Evolutionary conservation across 2,797 vertebrate species (phyloP).

Genomic region (Coregonus sp.): DNA sequence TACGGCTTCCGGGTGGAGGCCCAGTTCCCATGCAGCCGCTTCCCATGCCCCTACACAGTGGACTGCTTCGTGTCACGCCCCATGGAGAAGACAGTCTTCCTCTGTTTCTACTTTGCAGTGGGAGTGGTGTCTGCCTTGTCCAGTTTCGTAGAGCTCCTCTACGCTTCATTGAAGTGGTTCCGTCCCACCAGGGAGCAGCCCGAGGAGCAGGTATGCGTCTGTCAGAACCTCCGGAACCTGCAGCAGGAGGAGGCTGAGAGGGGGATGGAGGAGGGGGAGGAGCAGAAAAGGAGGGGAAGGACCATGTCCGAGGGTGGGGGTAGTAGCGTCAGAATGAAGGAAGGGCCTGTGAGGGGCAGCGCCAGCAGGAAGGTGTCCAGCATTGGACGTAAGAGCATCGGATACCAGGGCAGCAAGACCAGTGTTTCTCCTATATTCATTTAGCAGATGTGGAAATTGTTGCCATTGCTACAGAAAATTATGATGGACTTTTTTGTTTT

Average conservation of each 20-base stretch:
- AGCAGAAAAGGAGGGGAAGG: not conserved
- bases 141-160: conserved; percentile 79
- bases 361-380: conserved; percentile 25
- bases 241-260: not conserved
- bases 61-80: conserved; percentile 91
- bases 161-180: conserved; percentile 64
- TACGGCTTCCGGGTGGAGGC: conserved; percentile 87
- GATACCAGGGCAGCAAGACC: conserved; percentile 22
- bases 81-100: conserved; percentile 90
- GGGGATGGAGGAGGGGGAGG: not conserved
- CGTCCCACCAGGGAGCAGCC: not conserved
- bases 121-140: conserved; percentile 81
- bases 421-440: too few species aligned
- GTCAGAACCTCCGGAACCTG: conserved; percentile 43
- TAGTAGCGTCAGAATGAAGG: conserved; percentile 35
- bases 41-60: conserved; percentile 87
- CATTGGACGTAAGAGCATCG: conserved; percentile 15
- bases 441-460: too few species aligned
- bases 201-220: conserved; percentile 10
- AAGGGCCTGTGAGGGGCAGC: conserved; percentile 18
- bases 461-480: too few species aligned
- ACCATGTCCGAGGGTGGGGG: rapidly evolving
- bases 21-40: conserved; percentile 79
- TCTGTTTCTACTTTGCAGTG: conserved; percentile 88
- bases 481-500: too few species aligned